Conservation (phyloP, 1,140 invertebrate genomes). For the Microplitis mediator region DNA sequence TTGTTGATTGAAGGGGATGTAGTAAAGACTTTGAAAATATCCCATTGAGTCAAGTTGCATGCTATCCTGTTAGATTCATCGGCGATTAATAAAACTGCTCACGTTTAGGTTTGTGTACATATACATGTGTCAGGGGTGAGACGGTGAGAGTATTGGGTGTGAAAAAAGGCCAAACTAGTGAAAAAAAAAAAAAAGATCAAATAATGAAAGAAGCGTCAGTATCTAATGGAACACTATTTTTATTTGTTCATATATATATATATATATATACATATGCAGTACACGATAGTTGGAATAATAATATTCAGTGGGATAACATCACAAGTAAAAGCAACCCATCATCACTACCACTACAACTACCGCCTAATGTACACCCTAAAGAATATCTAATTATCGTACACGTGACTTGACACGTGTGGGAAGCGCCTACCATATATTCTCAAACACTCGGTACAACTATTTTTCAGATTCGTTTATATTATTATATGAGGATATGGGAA, state of each 20-base stretch:
- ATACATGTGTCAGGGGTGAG: constrained; percentile 12
- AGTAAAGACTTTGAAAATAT: constrained; percentile 1
- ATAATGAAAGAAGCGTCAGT: constrained; percentile 9
- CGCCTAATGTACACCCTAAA: constrained; percentile 54
- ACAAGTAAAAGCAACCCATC: neutral
- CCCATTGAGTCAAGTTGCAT: constrained; percentile 37
- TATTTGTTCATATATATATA: neutral
- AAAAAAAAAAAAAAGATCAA: constrained; percentile 18
- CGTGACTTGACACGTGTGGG: constrained; percentile 59
- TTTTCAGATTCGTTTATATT: constrained; percentile 58
- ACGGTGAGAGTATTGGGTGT: constrained; percentile 11
- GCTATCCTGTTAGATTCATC: constrained; percentile 54
- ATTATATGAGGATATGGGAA: constrained; percentile 33
- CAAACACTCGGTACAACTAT: constrained; percentile 36
- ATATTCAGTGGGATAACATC: neutral
- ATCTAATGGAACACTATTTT: constrained; percentile 20
- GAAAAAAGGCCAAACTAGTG: neutral
- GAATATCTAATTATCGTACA: constrained; percentile 62
- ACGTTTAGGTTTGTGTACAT: too few relatives aligned
- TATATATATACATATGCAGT: neutral
- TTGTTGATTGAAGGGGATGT: constrained; percentile 33
- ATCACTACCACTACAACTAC: too few relatives aligned
- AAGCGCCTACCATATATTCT: constrained; percentile 46
- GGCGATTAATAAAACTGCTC: constrained; percentile 49
- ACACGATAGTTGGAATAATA: neutral